These are phyloP conservation scores for Xanthia icteritia DNA, from an alignment of 2,888 invertebrate species.

Conservation along the genomic window DNA sequence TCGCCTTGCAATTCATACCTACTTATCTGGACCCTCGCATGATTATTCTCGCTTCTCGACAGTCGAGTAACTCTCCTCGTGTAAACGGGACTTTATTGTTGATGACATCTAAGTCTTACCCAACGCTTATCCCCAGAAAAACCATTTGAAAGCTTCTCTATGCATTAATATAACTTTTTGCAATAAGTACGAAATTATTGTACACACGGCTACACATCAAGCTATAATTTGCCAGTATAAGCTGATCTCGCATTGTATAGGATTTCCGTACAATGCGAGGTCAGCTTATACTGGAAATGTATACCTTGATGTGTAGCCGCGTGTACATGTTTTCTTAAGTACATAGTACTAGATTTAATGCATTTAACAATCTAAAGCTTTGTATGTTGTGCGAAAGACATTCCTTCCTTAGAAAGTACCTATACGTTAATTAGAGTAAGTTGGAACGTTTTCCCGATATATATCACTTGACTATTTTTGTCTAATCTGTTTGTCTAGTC, in stretches of 20 bases:
- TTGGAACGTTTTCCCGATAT: constrained; percentile 45
- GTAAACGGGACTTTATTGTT: neutral
- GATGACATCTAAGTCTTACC: neutral
- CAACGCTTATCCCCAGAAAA: constrained; percentile 12
- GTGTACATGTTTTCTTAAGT: constrained; percentile 37
- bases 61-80: neutral
- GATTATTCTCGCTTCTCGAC: neutral
- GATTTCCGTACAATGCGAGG: too few species aligned
- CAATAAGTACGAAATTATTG: constrained; percentile 29
- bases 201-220: neutral
- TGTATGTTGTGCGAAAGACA: constrained; percentile 72
- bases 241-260: too few species aligned
- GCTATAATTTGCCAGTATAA: too few species aligned
- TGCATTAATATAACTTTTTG: constrained; percentile 21
- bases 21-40: neutral
- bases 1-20: neutral
- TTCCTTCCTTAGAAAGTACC: constrained; percentile 72
- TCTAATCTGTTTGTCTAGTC: constrained; percentile 67
- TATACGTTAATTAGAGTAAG: constrained; percentile 55
- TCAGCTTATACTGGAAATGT: too few species aligned
- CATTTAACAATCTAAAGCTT: constrained; percentile 60
- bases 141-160: constrained; percentile 13
- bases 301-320: too few species aligned
- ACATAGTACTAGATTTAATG: constrained; percentile 61
- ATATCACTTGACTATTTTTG: constrained; percentile 54